phyloP scores from a whole-genome alignment of 2,113 vertebrate species.

The Solea solea region DNA sequence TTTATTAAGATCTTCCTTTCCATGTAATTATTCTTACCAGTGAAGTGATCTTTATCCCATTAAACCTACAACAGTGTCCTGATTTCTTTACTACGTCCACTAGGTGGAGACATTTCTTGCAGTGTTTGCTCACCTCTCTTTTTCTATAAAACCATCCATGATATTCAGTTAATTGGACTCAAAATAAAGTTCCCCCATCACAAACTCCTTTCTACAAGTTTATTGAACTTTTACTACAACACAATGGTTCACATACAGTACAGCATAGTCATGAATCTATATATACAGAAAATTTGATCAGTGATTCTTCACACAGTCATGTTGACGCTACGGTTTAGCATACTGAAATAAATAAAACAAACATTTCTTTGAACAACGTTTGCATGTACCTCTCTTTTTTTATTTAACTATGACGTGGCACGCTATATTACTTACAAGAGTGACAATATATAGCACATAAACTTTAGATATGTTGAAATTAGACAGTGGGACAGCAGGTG shows the following conservation, averaged over 20 bases:
- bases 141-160: not conserved
- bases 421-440: conserved; percentile 73
- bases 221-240: conserved; percentile 77
- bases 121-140: not conserved
- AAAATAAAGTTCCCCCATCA: conserved; percentile 20
- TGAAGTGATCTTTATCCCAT: not conserved
- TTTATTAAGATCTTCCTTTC: no score
- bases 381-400: conserved; percentile 45
- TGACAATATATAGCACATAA: conserved; percentile 77
- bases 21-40: no score
- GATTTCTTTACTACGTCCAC: not conserved
- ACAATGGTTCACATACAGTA: conserved; percentile 73
- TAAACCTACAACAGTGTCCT: not conserved
- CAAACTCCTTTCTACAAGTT: conserved; percentile 69
- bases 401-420: conserved; percentile 55
- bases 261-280: conserved; percentile 69
- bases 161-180: not conserved
- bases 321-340: conserved; percentile 66
- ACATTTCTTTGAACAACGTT: conserved; percentile 63
- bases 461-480: conserved; percentile 69
- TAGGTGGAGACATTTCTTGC: conserved; percentile 16
- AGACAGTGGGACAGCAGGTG: conserved; percentile 65
- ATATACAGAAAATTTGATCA: conserved; percentile 69
- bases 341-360: conserved; percentile 74
- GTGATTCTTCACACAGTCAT: conserved; percentile 65